Percentiles rank a stretch among this genome's conserved stretches.
These are phyloP conservation scores for Drosophila seguyi DNA, from an alignment of 1,140 invertebrate genomes.

Conservation along the genomic window DNA sequence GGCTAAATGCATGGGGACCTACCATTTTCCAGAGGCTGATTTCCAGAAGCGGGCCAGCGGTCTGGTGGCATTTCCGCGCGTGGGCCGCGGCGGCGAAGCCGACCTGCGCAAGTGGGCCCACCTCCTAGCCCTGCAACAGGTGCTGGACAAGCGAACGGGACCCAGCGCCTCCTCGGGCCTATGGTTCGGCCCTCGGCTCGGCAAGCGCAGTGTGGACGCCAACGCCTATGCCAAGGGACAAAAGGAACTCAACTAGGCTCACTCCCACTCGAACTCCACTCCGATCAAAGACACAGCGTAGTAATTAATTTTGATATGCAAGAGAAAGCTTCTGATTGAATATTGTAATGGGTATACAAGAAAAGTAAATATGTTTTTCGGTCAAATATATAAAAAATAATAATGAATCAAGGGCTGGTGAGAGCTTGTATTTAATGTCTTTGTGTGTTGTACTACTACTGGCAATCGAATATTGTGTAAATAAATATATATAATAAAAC, in stretches of 20 bases:
- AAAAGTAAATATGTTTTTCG: conserved; percentile 37
- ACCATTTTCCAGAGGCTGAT: conserved; percentile 48
- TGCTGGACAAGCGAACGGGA: conserved; percentile 76
- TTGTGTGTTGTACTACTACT: conserved; percentile 41
- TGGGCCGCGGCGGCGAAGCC: conserved; percentile 85
- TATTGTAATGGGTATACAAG: conserved; percentile 58
- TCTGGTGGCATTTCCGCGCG: conserved; percentile 86
- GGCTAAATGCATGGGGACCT: conserved; percentile 3
- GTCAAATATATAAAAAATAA: conserved; percentile 33
- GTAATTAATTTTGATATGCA: conserved; percentile 25
- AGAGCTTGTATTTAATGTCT: conserved; percentile 61
- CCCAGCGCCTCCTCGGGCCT: conserved; percentile 85
- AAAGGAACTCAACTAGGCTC: conserved; percentile 68
- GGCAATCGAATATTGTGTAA: conserved; percentile 49
- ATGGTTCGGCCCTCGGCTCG: conserved; percentile 88
- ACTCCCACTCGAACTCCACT: conserved; percentile 2
- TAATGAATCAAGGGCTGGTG: conserved; percentile 69
- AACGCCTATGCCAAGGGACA: conserved; percentile 62
- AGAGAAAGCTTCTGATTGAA: conserved; percentile 54
- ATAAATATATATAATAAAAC: conserved; percentile 33
- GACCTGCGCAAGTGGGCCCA: conserved; percentile 80
- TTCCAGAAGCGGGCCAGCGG: conserved; percentile 85
- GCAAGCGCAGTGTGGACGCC: conserved; percentile 77
- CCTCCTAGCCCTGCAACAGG: conserved; percentile 76
- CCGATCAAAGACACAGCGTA: conserved; percentile 5